Percentiles rank a stretch among this genome's conserved stretches.
Conservation (phyloP, 2,888 invertebrate species). For the Mellilla xanthometata region DNA sequence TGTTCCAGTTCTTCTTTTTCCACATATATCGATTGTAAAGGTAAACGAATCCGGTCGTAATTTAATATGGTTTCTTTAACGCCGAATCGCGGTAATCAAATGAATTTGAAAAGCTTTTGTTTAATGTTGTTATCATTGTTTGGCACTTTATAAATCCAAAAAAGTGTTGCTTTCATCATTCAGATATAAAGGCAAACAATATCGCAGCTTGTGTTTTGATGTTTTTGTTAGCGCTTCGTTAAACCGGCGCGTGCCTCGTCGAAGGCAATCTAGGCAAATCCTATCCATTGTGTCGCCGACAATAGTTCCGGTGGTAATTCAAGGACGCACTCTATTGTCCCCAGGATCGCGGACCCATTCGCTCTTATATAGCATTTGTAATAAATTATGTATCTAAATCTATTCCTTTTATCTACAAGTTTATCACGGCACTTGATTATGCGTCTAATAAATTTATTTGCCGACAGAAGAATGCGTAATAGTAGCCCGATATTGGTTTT, state of each 20-base stretch:
- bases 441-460: conserved; percentile 31
- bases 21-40: too few relatives aligned
- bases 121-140: conserved; percentile 14
- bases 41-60: too few relatives aligned
- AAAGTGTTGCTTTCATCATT: conserved; percentile 5
- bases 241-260: conserved; percentile 55
- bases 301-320: conserved; percentile 76
- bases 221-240: conserved; percentile 47
- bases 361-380: conserved; percentile 39
- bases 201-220: conserved; percentile 23
- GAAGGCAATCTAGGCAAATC: conserved; percentile 64
- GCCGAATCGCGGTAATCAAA: conserved; percentile 29
- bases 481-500: conserved; percentile 9
- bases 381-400: conserved; percentile 21
- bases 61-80: conserved; percentile 1
- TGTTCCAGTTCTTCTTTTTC: too few relatives aligned
- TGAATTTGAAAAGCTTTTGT: conserved; percentile 25
- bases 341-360: conserved; percentile 36
- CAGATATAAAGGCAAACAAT: conserved; percentile 11
- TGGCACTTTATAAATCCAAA: neutral
- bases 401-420: conserved; percentile 3
- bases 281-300: conserved; percentile 71
- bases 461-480: conserved; percentile 5
- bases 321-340: conserved; percentile 70
- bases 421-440: conserved; percentile 10